Evolutionary conservation across 30 jellyfish, hydroid and myxozoan species (phyloP).

Genomic region (Mastigias papua): DNA sequence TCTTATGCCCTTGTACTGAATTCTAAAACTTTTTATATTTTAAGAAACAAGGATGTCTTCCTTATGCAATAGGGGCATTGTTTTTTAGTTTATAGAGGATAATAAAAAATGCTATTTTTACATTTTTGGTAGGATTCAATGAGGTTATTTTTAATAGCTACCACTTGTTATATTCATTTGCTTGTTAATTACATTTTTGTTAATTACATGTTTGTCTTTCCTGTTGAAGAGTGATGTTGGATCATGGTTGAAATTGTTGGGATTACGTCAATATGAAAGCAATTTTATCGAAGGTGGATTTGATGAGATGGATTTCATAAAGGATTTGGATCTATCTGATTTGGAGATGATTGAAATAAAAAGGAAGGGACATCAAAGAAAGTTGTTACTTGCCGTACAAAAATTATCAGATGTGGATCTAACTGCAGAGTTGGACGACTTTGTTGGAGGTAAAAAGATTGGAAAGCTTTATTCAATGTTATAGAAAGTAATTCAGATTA

Average conservation of each 20-base stretch:
- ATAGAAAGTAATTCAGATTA: too few species aligned
- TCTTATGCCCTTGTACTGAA: background rate
- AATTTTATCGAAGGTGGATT: conserved; percentile 99
- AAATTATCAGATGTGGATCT: conserved; percentile 90
- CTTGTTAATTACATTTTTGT: background rate
- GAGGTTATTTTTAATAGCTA: too few species aligned
- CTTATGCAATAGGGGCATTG: too few species aligned
- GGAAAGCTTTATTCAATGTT: too few species aligned
- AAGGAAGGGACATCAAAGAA: conserved; percentile 93
- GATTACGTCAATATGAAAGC: conserved; percentile 80
- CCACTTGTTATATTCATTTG: too few species aligned
- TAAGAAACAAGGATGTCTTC: too few species aligned
- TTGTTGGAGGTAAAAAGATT: conserved; percentile 79
- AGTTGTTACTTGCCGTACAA: conserved; percentile 90
- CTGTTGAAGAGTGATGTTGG: conserved; percentile 91
- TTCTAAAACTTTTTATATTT: background rate
- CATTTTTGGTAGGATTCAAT: too few species aligned
- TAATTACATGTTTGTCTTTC: too few species aligned
- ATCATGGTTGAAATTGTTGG: conserved; percentile 80
- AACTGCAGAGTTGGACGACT: conserved; percentile 90
- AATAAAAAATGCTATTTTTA: too few species aligned
- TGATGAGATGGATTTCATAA: conserved; percentile 97
- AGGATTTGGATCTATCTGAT: conserved; percentile 93
- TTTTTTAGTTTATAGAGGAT: too few species aligned
- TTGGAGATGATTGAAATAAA: conserved; percentile 95